Conservation (phyloP, 2,888 invertebrate species). For the Drosophila kambysellisi region DNA sequence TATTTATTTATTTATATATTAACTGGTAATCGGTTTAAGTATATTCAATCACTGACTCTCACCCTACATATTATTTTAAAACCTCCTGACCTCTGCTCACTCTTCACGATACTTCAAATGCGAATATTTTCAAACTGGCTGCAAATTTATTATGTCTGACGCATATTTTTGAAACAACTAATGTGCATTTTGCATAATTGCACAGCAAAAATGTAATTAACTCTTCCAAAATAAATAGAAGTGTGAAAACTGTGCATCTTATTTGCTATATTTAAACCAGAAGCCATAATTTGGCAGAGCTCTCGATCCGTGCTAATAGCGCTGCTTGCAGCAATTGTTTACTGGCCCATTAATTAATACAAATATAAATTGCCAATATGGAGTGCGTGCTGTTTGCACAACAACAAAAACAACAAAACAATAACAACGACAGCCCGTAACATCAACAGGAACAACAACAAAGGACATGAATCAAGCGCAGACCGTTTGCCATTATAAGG, state of each 20-base stretch:
- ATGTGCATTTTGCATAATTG: slow-evolving; percentile 56
- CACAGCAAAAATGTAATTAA: slow-evolving; percentile 65
- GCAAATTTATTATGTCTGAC: slow-evolving; percentile 62
- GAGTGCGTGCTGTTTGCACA: slow-evolving; percentile 74
- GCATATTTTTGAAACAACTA: slow-evolving; percentile 59
- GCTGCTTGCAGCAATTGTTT: slow-evolving; percentile 78
- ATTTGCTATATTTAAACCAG: slow-evolving; percentile 2
- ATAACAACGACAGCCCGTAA: slow-evolving; percentile 26
- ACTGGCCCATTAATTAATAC: slow-evolving; percentile 82
- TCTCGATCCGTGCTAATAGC: slow-evolving; percentile 72
- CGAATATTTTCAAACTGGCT: slow-evolving; percentile 41
- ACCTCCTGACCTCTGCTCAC: neutral
- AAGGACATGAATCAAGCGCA: slow-evolving; percentile 71
- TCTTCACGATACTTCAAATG: slow-evolving; percentile 34
- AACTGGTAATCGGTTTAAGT: neutral
- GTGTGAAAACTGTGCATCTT: slow-evolving; percentile 20
- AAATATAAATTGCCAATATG: slow-evolving; percentile 82
- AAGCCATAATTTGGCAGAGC: slow-evolving; percentile 35
- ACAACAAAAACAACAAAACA: slow-evolving; percentile 34
- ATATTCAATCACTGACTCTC: neutral
- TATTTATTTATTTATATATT: neutral
- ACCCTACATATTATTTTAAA: slow-evolving; percentile 4
- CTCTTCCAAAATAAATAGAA: slow-evolving; percentile 21
- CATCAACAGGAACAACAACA: slow-evolving; percentile 39
- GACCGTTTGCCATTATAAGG: slow-evolving; percentile 44